These are phyloP conservation scores for Drosophila austrosaltans DNA, from an alignment of 2,888 invertebrate genomes.

Conservation along the genomic window DNA sequence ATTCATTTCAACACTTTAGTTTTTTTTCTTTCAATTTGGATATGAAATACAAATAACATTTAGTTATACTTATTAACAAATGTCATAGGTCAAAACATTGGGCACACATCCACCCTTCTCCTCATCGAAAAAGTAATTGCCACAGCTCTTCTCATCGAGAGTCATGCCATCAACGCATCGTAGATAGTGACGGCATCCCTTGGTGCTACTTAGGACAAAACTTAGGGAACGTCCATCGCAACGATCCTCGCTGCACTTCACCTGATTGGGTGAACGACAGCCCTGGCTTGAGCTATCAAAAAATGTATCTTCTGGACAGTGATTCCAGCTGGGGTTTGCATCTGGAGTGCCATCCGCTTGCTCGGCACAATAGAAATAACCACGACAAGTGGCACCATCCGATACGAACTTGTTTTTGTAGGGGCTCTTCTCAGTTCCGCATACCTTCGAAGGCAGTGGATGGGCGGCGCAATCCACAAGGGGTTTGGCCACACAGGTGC, in stretches of 20 bases:
- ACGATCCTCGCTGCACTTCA: conserved; percentile 69
- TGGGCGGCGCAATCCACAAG: conserved; percentile 50
- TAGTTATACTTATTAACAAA: conserved; percentile 51
- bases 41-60: not conserved
- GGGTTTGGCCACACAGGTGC: conserved; percentile 48
- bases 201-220: conserved; percentile 63
- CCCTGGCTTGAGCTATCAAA: conserved; percentile 56
- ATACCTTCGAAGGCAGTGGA: conserved; percentile 56
- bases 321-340: conserved; percentile 59
- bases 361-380: conserved; percentile 69
- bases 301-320: conserved; percentile 66
- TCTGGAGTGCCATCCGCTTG: conserved; percentile 50
- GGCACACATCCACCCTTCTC: conserved; percentile 52
- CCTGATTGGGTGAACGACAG: conserved; percentile 59
- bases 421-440: conserved; percentile 56
- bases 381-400: conserved; percentile 67
- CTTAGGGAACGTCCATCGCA: conserved; percentile 74
- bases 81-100: conserved; percentile 47
- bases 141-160: conserved; percentile 57
- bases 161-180: conserved; percentile 61
- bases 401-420: conserved; percentile 48
- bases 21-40: no score
- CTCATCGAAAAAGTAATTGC: conserved; percentile 78
- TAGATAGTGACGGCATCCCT: conserved; percentile 75
- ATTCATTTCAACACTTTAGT: no score